Evolutionary conservation across 2,797 vertebrate genomes (phyloP), one percentile per base, ranked within the genome.

Genomic region (Sciurus carolinensis): DNA sequence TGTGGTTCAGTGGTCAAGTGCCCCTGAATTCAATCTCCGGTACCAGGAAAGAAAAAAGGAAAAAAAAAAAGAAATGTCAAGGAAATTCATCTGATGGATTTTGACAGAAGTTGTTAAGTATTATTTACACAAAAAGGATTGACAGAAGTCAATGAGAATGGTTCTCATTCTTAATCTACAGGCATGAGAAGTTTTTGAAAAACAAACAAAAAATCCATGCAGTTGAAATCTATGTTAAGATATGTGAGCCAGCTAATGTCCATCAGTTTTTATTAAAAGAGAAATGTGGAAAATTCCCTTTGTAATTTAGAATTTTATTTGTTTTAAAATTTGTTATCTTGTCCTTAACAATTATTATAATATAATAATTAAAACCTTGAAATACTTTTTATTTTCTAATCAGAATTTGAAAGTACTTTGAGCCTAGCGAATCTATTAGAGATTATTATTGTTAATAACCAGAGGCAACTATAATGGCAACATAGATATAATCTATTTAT

Each of bases 351-450:
- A 26, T 62, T 59, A 59, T 24, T 62, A 62, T 62, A 62, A 62
- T 62, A 62, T 26, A 39, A 39, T 39, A 39, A 39, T 62, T 26
- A 69, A 93, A 95, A 89, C 24, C 2, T 11, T 79, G n/a, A 93
- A 93, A 90, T 76, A 73, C 2, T 85, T 95, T 96, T 82, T 87
- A 82, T 86, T 95, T 87, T 73, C 62, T 92, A 84, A 67, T 90
- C 79, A 89, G 44, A 90, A 95, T 92, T 95, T 97, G 77, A 93
- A 89, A 94, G 39, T 44, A 91, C 39, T 91, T 30, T 91, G 44
- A 86, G 26, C 24, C 42, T 84, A 89, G 39, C 86, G 50, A 94
- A 69, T 54, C 18, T 94, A 47, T 36, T 42, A 59, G 57, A 79
- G 36, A 50, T 79, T 73, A 84, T 93, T 89, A 95, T 26, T 62